These are phyloP conservation scores for Myiothlypis coronata DNA, from an alignment of 2,797 vertebrate species.

Conservation along the genomic window DNA sequence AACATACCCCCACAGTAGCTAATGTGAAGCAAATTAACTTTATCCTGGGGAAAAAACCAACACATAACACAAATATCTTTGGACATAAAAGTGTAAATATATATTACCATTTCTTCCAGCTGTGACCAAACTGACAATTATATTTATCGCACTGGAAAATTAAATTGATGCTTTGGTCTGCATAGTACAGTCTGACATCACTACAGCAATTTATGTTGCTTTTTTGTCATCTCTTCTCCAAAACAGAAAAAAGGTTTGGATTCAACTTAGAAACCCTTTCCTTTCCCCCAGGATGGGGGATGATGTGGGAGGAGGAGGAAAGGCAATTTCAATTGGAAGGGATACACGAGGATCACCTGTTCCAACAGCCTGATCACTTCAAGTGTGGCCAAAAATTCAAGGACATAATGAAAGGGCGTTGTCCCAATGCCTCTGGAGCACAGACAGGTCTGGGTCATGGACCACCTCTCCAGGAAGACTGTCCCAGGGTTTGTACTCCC, in stretches of 20 bases:
- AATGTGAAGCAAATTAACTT: not conserved
- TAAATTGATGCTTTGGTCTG: not conserved
- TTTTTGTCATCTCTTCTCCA: not conserved
- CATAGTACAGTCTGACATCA: not conserved
- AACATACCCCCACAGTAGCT: not conserved
- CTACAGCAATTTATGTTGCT: not conserved
- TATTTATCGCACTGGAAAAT: not conserved
- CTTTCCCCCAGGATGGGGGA: not conserved
- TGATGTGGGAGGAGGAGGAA: no score
- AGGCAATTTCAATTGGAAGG: not conserved
- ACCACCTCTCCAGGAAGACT: not conserved
- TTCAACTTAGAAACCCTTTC: not conserved
- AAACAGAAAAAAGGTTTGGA: not conserved
- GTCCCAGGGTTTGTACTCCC: not conserved
- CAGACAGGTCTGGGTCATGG: no score
- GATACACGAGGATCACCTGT: rapidly evolving
- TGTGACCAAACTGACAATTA: not conserved
- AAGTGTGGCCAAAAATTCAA: not conserved
- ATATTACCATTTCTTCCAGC: not conserved
- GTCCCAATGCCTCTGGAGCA: not conserved
- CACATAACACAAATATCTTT: not conserved
- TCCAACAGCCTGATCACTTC: not conserved
- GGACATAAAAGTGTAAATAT: not conserved
- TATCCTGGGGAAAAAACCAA: rapidly evolving
- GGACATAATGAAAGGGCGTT: rapidly evolving